Evolutionary conservation across 2,797 vertebrate species (phyloP).

Genomic region (Gymnodraco acuticeps): DNA sequence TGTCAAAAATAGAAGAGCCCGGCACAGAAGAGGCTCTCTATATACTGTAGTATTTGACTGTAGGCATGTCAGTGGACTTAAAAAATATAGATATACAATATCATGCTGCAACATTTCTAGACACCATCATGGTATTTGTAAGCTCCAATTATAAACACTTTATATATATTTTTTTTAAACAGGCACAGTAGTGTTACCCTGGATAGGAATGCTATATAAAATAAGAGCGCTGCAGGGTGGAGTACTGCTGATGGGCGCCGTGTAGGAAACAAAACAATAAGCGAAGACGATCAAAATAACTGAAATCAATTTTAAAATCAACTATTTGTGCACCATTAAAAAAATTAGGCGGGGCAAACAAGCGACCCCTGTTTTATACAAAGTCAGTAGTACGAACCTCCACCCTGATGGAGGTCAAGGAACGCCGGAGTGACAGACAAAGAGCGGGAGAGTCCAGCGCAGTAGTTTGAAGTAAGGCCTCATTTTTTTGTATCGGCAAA

Average conservation of each 20-base stretch:
- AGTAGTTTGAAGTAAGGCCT: constrained; percentile 95
- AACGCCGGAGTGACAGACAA: constrained; percentile 63
- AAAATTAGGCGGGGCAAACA: constrained; percentile 82
- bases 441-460: constrained; percentile 84
- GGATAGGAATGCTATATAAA: constrained; percentile 87
- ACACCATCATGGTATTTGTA: constrained; percentile 68
- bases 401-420: constrained; percentile 51
- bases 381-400: constrained; percentile 93
- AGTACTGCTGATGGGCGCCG: constrained; percentile 70
- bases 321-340: constrained; percentile 84
- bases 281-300: constrained; percentile 54
- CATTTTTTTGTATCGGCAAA: constrained; percentile 88
- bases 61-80: constrained; percentile 71
- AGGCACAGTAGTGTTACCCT: constrained; percentile 93
- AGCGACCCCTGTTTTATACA: constrained; percentile 85
- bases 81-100: constrained; percentile 80
- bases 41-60: constrained; percentile 49
- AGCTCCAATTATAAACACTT: constrained; percentile 79
- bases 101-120: constrained; percentile 76
- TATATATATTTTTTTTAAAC: constrained; percentile 73
- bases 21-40: constrained; percentile 54
- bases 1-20: constrained; percentile 68
- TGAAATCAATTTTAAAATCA: constrained; percentile 90
- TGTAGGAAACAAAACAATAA: constrained; percentile 27
- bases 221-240: constrained; percentile 66